These are phyloP conservation scores for Drosophila antonietae DNA, from an alignment of 2,888 invertebrate genomes.

Conservation along the genomic window DNA sequence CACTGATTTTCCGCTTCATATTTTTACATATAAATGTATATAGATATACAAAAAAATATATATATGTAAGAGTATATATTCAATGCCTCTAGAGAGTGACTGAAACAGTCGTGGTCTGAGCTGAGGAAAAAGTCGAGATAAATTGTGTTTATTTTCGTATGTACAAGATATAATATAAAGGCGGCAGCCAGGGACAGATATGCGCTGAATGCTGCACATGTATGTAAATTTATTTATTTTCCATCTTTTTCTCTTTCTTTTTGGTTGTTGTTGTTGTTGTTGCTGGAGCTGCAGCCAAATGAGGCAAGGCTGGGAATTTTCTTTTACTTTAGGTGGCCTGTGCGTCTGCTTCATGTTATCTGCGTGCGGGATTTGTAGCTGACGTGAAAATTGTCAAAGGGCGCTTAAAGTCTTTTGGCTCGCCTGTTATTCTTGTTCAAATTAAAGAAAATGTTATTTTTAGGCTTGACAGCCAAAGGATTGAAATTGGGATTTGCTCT, in stretches of 20 bases:
- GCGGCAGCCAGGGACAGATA: slow-evolving; percentile 62
- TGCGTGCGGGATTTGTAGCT: slow-evolving; percentile 64
- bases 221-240: slow-evolving; percentile 55
- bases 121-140: slow-evolving; percentile 53
- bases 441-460: slow-evolving; percentile 78
- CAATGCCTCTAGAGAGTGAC: slow-evolving; percentile 64
- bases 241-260: slow-evolving; percentile 29
- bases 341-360: slow-evolving; percentile 58
- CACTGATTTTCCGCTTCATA: slow-evolving; percentile 79
- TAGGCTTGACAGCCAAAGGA: slow-evolving; percentile 73
- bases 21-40: slow-evolving; percentile 55
- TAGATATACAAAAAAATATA: slow-evolving; percentile 8
- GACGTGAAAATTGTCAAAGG: slow-evolving; percentile 80
- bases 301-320: slow-evolving; percentile 64
- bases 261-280: not conserved
- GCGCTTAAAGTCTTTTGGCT: slow-evolving; percentile 70
- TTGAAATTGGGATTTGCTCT: slow-evolving; percentile 59
- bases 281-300: slow-evolving; percentile 28
- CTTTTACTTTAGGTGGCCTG: slow-evolving; percentile 47
- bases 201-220: slow-evolving; percentile 40
- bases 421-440: slow-evolving; percentile 48
- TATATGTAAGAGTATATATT: slow-evolving; percentile 28
- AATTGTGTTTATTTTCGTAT: slow-evolving; percentile 74
- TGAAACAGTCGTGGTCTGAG: slow-evolving; percentile 30
- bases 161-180: slow-evolving; percentile 58